phyloP scores from a whole-genome alignment of 1,140 invertebrate species.

The Pantala flavescens region DNA sequence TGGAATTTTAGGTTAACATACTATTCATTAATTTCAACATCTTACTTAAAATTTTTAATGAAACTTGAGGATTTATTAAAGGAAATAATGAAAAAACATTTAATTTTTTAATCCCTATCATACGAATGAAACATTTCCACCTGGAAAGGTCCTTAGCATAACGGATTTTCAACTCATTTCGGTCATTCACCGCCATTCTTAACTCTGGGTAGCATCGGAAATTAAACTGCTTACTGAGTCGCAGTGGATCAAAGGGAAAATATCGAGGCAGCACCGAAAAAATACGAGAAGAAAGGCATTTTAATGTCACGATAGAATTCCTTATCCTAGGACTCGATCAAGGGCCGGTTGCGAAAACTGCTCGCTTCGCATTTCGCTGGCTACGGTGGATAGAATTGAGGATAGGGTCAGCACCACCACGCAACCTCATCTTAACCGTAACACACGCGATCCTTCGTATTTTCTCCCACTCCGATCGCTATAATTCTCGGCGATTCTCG shows the following conservation, averaged over 20 bases:
- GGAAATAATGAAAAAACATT: too few species aligned
- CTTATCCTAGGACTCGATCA: neutral
- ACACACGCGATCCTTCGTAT: neutral
- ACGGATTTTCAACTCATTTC: neutral
- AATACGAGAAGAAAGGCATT: neutral
- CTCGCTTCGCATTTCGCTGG: neutral
- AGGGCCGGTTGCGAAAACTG: neutral
- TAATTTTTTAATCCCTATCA: too few species aligned
- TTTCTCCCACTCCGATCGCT: too few species aligned
- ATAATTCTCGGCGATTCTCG: too few species aligned
- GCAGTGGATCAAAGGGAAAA: neutral
- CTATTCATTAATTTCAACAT: too few species aligned
- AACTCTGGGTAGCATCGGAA: neutral
- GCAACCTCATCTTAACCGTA: neutral
- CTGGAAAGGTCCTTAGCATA: too few species aligned
- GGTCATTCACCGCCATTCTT: neutral
- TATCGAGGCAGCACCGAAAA: neutral
- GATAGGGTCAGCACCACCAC: neutral
- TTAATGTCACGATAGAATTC: neutral
- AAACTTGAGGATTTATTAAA: too few species aligned
- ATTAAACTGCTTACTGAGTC: neutral
- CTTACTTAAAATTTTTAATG: too few species aligned
- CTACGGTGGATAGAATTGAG: neutral
- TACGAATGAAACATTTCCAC: too few species aligned
- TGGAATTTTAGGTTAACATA: too few species aligned